Conservation (phyloP, 2,888 invertebrate species). For the Patella caerulea region DNA sequence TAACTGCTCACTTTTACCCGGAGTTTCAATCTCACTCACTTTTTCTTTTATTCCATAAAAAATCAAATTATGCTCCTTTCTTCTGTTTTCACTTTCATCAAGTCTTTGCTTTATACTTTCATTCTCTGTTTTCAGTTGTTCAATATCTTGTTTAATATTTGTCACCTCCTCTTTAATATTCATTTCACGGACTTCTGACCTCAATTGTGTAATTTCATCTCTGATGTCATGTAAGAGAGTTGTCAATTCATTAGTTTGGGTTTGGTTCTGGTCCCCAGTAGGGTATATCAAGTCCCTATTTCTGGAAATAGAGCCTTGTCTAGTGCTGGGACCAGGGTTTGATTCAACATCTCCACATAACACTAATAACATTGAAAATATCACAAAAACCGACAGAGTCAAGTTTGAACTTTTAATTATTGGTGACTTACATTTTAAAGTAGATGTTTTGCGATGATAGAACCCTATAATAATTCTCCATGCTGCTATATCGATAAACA, state of each 20-base stretch:
- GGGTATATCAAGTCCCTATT: background rate
- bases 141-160: background rate
- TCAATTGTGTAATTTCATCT: background rate
- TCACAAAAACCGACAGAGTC: background rate
- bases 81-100: conserved; percentile 2
- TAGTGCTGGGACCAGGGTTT: background rate
- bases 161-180: conserved; percentile 8
- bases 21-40: background rate
- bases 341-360: conserved; percentile 2
- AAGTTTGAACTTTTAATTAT: background rate
- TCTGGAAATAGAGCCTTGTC: background rate
- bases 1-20: background rate
- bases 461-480: background rate
- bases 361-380: background rate
- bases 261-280: background rate
- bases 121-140: conserved; percentile 7
- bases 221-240: background rate
- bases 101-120: background rate
- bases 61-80: conserved; percentile 6
- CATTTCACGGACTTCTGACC: conserved; percentile 3
- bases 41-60: conserved; percentile 3
- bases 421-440: conserved; percentile 6
- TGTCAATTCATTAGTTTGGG: background rate
- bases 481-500: background rate
- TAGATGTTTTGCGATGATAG: background rate